phyloP scores from a whole-genome alignment of 2,888 invertebrate species.

The Magallana nippona region DNA sequence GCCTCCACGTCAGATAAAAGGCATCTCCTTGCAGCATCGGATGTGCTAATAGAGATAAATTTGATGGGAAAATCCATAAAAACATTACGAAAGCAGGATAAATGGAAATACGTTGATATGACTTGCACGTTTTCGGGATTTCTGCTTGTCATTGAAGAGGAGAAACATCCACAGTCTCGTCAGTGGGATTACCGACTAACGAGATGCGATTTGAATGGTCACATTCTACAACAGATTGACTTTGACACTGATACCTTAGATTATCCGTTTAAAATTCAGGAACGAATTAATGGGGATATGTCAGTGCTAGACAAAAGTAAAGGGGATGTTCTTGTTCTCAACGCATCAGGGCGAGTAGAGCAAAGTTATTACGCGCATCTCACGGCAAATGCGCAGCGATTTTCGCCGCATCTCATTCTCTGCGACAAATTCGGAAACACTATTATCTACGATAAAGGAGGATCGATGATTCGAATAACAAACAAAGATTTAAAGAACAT shows the following conservation, averaged over 20 bases:
- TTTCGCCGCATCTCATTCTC: background rate
- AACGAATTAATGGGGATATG: background rate
- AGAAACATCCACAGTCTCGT: background rate
- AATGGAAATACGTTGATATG: background rate
- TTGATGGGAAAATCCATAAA: background rate
- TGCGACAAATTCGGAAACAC: slow-evolving; percentile 4
- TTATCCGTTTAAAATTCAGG: slow-evolving; percentile 1
- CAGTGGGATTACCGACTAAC: background rate
- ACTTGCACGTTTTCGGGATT: background rate
- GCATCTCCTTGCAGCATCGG: background rate
- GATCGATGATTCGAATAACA: background rate
- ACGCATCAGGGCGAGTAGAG: background rate
- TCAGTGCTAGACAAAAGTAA: background rate
- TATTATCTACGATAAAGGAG: background rate
- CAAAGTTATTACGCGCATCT: background rate
- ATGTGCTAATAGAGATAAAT: background rate
- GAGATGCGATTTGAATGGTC: background rate
- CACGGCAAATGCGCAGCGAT: too few relatives aligned
- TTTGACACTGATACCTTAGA: background rate
- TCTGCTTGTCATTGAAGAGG: background rate
- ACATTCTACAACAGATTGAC: background rate
- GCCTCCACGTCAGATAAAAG: background rate
- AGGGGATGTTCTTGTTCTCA: background rate
- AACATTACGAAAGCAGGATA: background rate
- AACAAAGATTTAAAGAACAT: background rate